These are phyloP conservation scores for Drosophila malerkotliana DNA, from an alignment of 1,140 invertebrate species.

Conservation along the genomic window DNA sequence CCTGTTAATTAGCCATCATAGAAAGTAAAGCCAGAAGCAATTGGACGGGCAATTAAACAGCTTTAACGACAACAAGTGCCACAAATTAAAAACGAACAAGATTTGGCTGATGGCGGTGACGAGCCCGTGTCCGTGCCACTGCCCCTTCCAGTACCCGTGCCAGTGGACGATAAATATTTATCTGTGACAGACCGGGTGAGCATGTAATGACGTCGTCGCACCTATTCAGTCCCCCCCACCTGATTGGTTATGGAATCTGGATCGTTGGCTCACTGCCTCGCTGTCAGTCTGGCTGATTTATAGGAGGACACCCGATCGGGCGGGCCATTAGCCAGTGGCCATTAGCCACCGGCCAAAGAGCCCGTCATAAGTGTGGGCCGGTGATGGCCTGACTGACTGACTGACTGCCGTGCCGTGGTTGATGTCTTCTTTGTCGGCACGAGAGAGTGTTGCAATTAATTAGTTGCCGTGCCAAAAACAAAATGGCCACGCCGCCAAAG, in stretches of 20 bases:
- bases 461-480: slow-evolving; percentile 57
- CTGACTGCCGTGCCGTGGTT: slow-evolving; percentile 4
- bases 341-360: slow-evolving; percentile 20
- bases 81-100: slow-evolving; percentile 50
- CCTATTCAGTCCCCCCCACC: neutral
- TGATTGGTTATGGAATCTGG: slow-evolving; percentile 24
- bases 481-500: slow-evolving; percentile 40
- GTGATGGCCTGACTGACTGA: slow-evolving; percentile 4
- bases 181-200: slow-evolving; percentile 23
- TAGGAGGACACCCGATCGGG: slow-evolving; percentile 31
- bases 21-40: slow-evolving; percentile 53
- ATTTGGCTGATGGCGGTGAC: slow-evolving; percentile 12
- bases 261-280: neutral
- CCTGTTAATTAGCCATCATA: slow-evolving; percentile 31
- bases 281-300: slow-evolving; percentile 26
- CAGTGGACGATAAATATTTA: slow-evolving; percentile 66
- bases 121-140: neutral
- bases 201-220: slow-evolving; percentile 29
- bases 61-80: slow-evolving; percentile 48
- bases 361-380: slow-evolving; percentile 52
- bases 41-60: slow-evolving; percentile 18
- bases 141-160: slow-evolving; percentile 3
- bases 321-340: slow-evolving; percentile 14
- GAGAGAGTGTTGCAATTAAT: slow-evolving; percentile 62
- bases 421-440: slow-evolving; percentile 56